Conservation (phyloP, 2,797 vertebrate species). For the Nannoperca obscura region DNA sequence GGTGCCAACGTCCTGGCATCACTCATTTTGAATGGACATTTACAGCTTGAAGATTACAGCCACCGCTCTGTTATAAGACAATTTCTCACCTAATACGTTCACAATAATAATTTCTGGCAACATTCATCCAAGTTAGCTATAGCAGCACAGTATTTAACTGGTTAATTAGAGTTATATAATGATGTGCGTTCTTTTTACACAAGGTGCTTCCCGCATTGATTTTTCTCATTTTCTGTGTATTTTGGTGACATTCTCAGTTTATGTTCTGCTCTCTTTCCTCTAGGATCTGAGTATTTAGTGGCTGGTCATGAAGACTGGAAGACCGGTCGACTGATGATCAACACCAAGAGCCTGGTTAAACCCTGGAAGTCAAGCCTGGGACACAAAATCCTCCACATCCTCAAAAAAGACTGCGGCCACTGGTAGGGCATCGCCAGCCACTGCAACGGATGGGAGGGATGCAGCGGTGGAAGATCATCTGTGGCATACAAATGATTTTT, state of each 20-base stretch:
- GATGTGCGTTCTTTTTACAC: constrained; percentile 9
- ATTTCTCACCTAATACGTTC: constrained; percentile 39
- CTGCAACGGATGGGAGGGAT: constrained; percentile 9
- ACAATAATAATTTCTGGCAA: constrained; percentile 46
- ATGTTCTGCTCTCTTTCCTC: constrained; percentile 9
- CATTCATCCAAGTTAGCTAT: constrained; percentile 20
- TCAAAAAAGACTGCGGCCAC: constrained; percentile 88
- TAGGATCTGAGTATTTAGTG: constrained; percentile 92
- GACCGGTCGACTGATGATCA: constrained; percentile 87
- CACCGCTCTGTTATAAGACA: constrained; percentile 45
- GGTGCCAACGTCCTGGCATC: constrained; percentile 47
- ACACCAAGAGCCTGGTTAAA: constrained; percentile 94
- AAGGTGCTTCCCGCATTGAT: neutral
- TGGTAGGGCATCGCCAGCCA: constrained; percentile 1
- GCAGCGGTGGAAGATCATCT: constrained; percentile 8
- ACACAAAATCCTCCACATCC: constrained; percentile 90
- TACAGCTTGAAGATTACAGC: constrained; percentile 57
- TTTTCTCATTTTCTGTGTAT: constrained; percentile 1
- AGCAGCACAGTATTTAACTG: constrained; percentile 16
- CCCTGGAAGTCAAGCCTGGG: constrained; percentile 90
- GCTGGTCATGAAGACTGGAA: constrained; percentile 90
- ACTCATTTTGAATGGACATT: constrained; percentile 58
- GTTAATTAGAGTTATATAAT: constrained; percentile 37
- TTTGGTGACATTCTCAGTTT: constrained; percentile 3
- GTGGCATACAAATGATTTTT: neutral